Percentiles rank a stretch among this genome's conserved stretches.
Conservation (phyloP, 2,888 invertebrate species). For the Formica aserva region DNA sequence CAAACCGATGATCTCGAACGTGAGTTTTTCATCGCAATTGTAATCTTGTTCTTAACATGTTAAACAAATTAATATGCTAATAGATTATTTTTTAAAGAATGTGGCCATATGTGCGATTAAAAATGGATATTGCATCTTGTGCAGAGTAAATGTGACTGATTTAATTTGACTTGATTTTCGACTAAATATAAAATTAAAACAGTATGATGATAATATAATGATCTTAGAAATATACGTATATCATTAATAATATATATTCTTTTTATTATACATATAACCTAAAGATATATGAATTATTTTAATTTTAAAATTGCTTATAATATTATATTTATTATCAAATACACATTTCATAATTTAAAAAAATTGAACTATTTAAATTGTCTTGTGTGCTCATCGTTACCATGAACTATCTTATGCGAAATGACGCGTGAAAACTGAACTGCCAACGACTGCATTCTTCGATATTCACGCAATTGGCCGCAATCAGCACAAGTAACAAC, state of each 20-base stretch:
- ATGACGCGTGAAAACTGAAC: neutral
- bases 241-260: neutral
- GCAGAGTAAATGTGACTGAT: neutral
- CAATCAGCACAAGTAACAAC: slow-evolving; percentile 31
- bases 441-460: neutral
- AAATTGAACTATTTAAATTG: slow-evolving; percentile 12
- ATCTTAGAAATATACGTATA: neutral
- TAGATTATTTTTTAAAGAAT: neutral
- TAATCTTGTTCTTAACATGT: neutral
- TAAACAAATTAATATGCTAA: neutral
- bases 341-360: neutral
- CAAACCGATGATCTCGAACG: slow-evolving; percentile 81
- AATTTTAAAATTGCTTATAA: neutral
- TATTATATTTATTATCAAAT: slow-evolving; percentile 26
- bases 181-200: neutral
- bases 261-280: neutral
- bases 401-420: neutral
- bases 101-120: neutral
- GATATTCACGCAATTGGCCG: slow-evolving; percentile 17
- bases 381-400: neutral
- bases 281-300: neutral
- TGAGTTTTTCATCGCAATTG: slow-evolving; percentile 69
- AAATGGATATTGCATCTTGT: neutral
- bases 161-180: neutral
- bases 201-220: neutral